Percentiles rank a stretch among this genome's conserved stretches.
phyloP scores from a whole-genome alignment of 2,888 invertebrate species.

The Diarsia dahlii region DNA sequence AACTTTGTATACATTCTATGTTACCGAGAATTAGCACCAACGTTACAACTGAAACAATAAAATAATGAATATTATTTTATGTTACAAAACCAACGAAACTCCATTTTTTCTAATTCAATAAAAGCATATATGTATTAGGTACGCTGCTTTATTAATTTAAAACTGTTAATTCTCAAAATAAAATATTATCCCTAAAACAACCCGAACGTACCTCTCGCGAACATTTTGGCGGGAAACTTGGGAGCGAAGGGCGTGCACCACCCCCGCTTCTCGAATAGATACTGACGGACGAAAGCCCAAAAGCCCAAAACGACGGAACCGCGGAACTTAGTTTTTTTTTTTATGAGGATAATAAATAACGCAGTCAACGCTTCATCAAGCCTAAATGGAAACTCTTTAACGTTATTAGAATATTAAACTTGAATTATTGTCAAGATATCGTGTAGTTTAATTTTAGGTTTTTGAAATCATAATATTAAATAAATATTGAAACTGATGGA shows the following conservation, averaged over 20 bases:
- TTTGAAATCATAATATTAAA: neutral
- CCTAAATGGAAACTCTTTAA: neutral
- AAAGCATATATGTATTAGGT: slow-evolving; percentile 3
- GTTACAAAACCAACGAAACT: neutral
- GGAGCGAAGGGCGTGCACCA: slow-evolving; percentile 74
- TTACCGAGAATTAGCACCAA: slow-evolving; percentile 83
- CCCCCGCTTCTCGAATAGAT: slow-evolving; percentile 70
- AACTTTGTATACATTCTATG: slow-evolving; percentile 78
- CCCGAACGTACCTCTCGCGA: slow-evolving; percentile 80
- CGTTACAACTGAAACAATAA: slow-evolving; percentile 81
- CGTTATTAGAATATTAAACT: slow-evolving; percentile 6
- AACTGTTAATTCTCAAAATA: slow-evolving; percentile 12
- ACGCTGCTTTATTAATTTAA: neutral
- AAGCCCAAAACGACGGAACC: slow-evolving; percentile 8
- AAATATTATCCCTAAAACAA: slow-evolving; percentile 34
- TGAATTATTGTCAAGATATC: neutral
- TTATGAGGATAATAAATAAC: slow-evolving; percentile 9
- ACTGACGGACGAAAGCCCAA: slow-evolving; percentile 70
- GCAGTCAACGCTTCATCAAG: slow-evolving; percentile 13
- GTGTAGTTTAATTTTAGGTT: neutral
- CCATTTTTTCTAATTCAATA: accelerated
- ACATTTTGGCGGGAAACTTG: slow-evolving; percentile 84
- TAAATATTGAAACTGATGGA: too few relatives aligned
- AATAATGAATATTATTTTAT: neutral
- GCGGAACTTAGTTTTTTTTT: slow-evolving; percentile 20